Conservation (phyloP, 2,113 vertebrate species). For the Xenus cinereus region DNA sequence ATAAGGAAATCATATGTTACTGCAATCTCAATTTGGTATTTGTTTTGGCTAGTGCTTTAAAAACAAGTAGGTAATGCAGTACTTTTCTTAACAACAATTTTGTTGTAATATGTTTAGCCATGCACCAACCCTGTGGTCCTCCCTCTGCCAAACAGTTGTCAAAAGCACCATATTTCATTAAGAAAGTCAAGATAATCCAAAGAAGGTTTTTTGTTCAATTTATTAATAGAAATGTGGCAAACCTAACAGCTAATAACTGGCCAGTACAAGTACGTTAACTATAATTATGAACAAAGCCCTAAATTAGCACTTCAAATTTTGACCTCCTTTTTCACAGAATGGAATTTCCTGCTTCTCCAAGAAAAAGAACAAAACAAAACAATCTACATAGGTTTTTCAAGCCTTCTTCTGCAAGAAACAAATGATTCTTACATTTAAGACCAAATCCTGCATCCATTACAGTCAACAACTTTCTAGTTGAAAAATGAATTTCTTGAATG, state of each 20-base stretch:
- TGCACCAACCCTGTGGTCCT: background rate
- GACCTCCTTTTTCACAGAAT: background rate
- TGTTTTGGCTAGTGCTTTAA: background rate
- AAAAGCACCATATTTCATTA: background rate
- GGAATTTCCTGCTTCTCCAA: background rate
- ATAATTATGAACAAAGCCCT: background rate
- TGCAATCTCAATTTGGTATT: background rate
- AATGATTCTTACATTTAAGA: background rate
- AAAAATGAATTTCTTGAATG: background rate
- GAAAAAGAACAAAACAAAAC: background rate
- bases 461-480: background rate
- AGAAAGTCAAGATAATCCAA: background rate
- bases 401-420: background rate
- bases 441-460: background rate
- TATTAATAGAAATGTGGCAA: background rate
- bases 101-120: background rate
- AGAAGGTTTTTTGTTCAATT: background rate
- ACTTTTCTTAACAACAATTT: background rate
- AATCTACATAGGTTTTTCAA: background rate
- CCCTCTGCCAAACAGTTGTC: slow-evolving; percentile 21
- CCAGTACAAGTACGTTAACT: background rate
- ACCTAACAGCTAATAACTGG: background rate
- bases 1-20: background rate
- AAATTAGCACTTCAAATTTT: background rate
- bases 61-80: background rate